A percentile compares a stretch with the other conserved stretches of the same genome.
Evolutionary conservation across 2,797 vertebrate species (phyloP).

Genomic region (Melanotaenia parkinsoni): DNA sequence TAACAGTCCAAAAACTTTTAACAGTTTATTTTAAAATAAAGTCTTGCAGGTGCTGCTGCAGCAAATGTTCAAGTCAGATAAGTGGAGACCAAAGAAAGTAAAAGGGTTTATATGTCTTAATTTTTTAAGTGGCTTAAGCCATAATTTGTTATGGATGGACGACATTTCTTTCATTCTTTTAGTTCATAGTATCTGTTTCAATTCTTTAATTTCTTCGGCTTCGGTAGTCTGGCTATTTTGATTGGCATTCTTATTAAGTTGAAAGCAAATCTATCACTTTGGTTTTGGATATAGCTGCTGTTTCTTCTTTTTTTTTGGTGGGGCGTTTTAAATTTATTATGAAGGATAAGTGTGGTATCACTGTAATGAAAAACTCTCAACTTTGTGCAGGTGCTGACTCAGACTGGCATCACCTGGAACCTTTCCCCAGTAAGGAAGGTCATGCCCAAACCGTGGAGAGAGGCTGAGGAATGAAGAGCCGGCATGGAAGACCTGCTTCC

Average conservation of each 20-base stretch:
- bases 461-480: conserved; percentile 63
- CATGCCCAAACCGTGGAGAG: conserved; percentile 78
- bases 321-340: not conserved
- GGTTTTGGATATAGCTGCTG: not conserved
- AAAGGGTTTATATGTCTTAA: too few relatives aligned
- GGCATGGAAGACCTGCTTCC: conserved; percentile 8
- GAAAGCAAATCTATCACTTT: not conserved
- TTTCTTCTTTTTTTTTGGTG: too few relatives aligned
- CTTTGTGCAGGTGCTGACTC: conserved; percentile 77
- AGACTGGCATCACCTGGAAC: conserved; percentile 83
- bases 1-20: too few relatives aligned
- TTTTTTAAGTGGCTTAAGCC: too few relatives aligned
- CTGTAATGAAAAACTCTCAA: not conserved
- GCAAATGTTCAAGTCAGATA: too few relatives aligned
- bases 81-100: too few relatives aligned
- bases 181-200: too few relatives aligned
- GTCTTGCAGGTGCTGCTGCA: not conserved
- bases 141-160: not conserved
- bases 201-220: too few relatives aligned
- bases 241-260: too few relatives aligned
- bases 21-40: not conserved
- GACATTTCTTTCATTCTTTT: not conserved
- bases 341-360: not conserved
- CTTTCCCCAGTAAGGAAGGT: conserved; percentile 80
- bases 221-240: too few relatives aligned